A percentile compares a stretch with the other conserved stretches of the same genome.
Conservation (phyloP, 1,140 invertebrate species). For the Babylonia areolata region DNA sequence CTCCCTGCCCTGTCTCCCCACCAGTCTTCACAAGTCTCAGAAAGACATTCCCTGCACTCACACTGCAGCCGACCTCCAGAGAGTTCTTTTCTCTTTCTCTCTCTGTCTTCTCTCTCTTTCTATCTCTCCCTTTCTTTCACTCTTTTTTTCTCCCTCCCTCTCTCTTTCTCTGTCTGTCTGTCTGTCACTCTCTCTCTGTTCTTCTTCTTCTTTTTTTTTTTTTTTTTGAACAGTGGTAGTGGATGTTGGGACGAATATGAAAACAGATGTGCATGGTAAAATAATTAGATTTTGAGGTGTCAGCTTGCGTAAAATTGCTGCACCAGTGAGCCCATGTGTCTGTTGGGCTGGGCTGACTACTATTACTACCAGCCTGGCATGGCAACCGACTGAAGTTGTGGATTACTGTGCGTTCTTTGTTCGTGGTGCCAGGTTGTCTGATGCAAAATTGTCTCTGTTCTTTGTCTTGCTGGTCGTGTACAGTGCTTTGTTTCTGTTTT, state of each 20-base stretch:
- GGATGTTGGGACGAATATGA: not conserved
- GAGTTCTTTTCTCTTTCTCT: not conserved
- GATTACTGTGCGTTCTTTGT: too few relatives aligned
- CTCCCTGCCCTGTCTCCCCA: not conserved
- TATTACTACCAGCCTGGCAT: too few relatives aligned
- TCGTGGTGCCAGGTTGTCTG: too few relatives aligned
- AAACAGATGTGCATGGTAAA: slow-evolving; percentile 5
- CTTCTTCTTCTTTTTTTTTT: not conserved
- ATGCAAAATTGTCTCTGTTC: too few relatives aligned
- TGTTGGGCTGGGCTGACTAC: not conserved
- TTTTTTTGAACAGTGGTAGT: not conserved
- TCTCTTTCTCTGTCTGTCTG: not conserved
- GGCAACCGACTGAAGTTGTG: too few relatives aligned
- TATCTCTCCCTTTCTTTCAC: not conserved
- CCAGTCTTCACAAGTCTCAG: too few relatives aligned
- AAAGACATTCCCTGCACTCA: too few relatives aligned
- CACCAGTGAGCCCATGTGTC: too few relatives aligned
- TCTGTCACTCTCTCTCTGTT: not conserved
- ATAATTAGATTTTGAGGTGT: not conserved
- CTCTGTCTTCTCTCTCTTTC: not conserved
- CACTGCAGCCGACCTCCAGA: too few relatives aligned
- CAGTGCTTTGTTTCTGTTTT: too few relatives aligned
- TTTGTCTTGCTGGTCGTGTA: too few relatives aligned
- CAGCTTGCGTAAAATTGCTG: not conserved
- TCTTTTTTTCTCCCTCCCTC: not conserved